A percentile compares a stretch with the other conserved stretches of the same genome.
phyloP scores from a whole-genome alignment of 2,113 vertebrate genomes.

The Brienomyrus brachyistius region DNA sequence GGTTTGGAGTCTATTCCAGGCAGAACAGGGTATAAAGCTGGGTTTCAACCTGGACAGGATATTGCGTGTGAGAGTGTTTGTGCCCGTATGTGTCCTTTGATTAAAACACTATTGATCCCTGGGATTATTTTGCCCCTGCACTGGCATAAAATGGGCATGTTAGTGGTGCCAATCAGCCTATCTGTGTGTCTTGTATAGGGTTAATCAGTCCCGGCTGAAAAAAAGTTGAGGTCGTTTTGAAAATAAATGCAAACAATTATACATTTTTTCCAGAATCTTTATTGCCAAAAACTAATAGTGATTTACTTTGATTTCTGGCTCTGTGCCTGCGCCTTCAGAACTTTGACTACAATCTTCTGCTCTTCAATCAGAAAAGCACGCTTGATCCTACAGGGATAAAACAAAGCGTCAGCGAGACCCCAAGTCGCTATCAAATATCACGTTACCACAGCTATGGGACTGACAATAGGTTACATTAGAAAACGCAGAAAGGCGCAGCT shows the following conservation, averaged over 20 bases:
- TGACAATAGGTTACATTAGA: background rate
- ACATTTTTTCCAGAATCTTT: slow-evolving; percentile 58
- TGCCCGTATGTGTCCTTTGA: background rate
- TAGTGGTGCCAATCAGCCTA: background rate
- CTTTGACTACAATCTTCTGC: slow-evolving; percentile 99
- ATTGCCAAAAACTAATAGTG: slow-evolving; percentile 61
- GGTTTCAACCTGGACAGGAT: background rate
- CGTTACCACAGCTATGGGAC: background rate
- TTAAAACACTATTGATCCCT: background rate
- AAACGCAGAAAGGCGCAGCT: background rate
- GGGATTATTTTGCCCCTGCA: background rate
- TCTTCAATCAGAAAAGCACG: slow-evolving; percentile 97
- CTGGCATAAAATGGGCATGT: background rate
- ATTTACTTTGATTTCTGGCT: slow-evolving; percentile 95
- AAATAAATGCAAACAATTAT: background rate
- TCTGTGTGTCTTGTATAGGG: background rate
- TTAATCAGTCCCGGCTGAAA: background rate
- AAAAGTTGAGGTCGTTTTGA: background rate
- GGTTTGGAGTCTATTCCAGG: background rate
- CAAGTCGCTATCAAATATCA: background rate
- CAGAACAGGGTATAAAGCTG: background rate
- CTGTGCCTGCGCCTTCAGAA: slow-evolving; percentile 97
- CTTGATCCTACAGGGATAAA: slow-evolving; percentile 76
- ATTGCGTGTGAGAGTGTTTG: background rate
- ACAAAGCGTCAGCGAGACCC: background rate